Base-by-base conservation (phyloP, 2,113 vertebrate species). In the Benitochromis conjunctus region DNA sequence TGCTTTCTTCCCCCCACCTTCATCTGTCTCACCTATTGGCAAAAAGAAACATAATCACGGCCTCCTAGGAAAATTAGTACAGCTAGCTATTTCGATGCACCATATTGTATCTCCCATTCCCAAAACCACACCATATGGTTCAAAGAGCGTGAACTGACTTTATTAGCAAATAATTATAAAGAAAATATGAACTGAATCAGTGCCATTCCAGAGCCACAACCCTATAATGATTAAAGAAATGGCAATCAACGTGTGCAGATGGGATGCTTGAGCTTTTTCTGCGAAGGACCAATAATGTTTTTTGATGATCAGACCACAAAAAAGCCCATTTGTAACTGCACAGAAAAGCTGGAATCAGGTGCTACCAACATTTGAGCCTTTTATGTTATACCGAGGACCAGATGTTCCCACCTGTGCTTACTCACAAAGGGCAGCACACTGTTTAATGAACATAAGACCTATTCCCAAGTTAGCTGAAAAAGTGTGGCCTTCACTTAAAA, bases 101-200 rank as follows among this genome's bases (percentile, higher is more conserved):
- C 84, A 86, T 74, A 89, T 86, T 92, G 80, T 29, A 80, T 79
- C 86, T 43, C 29, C 55, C 58, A 31, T 90, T 79, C 8, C 31
- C 57, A 54, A 90, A 95, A 84, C 66, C 43, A 83, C 8, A 34
- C 86, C 87, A 90, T 91, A 85, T 91, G 91, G 79, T 87, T 87
- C 74, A 34, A 1, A 84, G 82, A 85, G 38, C 54, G 80, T 9
- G 66, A 54, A 91, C 57, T 87, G 80, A 82, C 79, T 91, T 87
- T 77, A 93, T 86, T 88, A 92, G 81, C 58, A 84, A 85, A 85
- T 69, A 54, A 14, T 76, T 60, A 88, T 93, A 62, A 94, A 94
- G 92, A 90, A 93, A 91, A 89, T 82, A 93, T 91, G 74, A 91
- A 93, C 83, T 9, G 13, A 81, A 82, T 69, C 66, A 18, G 60